Percentiles rank a stretch among this genome's conserved stretches.
Conservation (phyloP, 1,140 invertebrate genomes). For the Charaxes varanes region DNA sequence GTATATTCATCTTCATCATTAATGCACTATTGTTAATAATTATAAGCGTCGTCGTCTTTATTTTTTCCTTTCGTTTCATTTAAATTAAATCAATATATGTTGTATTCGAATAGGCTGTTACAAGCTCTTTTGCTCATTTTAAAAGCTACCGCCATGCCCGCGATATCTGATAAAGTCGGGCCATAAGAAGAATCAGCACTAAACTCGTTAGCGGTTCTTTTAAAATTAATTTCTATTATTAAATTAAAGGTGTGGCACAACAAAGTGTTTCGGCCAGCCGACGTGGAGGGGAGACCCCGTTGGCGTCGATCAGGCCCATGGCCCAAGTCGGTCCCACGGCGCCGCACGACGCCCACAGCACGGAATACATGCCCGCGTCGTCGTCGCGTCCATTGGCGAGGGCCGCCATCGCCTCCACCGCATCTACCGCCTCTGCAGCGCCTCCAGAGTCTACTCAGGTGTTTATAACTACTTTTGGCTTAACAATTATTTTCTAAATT, state of each 20-base stretch:
- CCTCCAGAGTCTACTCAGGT: constrained; percentile 62
- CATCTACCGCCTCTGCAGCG: constrained; percentile 45
- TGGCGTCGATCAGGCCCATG: constrained; percentile 95
- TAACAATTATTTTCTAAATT: no score
- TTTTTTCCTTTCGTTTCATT: no score
- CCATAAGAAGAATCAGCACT: no score
- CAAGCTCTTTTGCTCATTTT: no score
- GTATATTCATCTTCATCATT: no score
- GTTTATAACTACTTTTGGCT: constrained; percentile 1
- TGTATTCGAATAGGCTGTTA: no score
- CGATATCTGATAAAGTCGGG: no score
- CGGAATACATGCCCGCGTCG: constrained; percentile 82
- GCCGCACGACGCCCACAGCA: constrained; percentile 75
- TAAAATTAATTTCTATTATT: not conserved
- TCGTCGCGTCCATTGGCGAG: constrained; percentile 75
- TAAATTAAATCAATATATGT: no score
- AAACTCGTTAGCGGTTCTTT: no score
- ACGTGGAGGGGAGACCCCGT: constrained; percentile 83
- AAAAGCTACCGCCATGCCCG: no score
- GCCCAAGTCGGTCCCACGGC: constrained; percentile 77
- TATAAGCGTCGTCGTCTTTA: no score
- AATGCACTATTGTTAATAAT: not conserved
- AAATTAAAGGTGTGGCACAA: constrained; percentile 59
- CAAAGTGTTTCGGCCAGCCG: constrained; percentile 77
- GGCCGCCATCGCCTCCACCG: constrained; percentile 58